Evolutionary conservation across 2,797 vertebrate species (phyloP).

Genomic region (Pempheris klunzingeri): DNA sequence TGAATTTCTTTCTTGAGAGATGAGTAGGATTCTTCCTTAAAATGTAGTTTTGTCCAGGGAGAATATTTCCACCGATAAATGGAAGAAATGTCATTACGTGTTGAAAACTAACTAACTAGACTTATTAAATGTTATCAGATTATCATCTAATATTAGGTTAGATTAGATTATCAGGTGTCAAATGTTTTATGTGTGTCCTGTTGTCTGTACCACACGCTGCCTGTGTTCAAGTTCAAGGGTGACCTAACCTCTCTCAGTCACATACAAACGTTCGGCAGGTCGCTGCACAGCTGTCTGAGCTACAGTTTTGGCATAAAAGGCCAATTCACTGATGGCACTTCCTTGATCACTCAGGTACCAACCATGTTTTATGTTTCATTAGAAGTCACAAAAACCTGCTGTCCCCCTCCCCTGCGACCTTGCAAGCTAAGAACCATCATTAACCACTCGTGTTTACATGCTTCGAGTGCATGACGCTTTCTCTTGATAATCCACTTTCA

Average conservation of each 20-base stretch:
- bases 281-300: too few relatives aligned
- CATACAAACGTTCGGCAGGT: neutral
- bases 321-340: neutral
- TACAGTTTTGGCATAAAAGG: neutral
- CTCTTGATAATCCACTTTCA: conserved; percentile 50
- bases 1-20: too few relatives aligned
- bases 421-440: conserved; percentile 37
- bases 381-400: conserved; percentile 12
- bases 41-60: neutral
- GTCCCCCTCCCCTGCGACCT: conserved; percentile 34
- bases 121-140: neutral
- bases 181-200: conserved; percentile 3
- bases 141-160: too few relatives aligned
- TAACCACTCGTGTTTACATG: conserved; percentile 41
- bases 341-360: neutral
- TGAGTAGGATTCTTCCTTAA: neutral
- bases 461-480: neutral
- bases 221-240: conserved; percentile 25
- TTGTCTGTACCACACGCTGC: neutral
- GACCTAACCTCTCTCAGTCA: neutral
- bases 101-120: neutral
- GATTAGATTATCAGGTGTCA: too few relatives aligned
- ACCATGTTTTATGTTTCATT: neutral
- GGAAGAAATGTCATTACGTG: neutral
- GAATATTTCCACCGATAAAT: neutral